phyloP scores from a whole-genome alignment of 2,888 invertebrate species.

The Torymus auratus region DNA sequence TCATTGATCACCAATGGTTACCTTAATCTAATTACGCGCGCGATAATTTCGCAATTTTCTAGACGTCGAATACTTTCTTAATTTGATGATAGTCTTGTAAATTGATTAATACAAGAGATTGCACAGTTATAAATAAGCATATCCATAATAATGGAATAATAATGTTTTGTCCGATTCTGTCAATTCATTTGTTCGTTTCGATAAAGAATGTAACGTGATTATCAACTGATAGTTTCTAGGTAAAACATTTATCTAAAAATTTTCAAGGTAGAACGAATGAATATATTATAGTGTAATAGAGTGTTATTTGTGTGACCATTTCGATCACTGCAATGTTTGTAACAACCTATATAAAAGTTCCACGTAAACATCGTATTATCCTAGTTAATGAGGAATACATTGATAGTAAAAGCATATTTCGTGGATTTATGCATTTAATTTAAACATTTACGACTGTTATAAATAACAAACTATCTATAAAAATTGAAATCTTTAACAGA shows the following conservation, averaged over 20 bases:
- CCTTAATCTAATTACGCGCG: conserved; percentile 24
- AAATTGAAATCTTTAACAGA: background rate
- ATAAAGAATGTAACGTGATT: conserved; percentile 2
- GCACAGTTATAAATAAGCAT: background rate
- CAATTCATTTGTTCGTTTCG: background rate
- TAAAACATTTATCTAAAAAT: background rate
- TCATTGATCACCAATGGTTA: conserved; percentile 40
- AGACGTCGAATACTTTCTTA: conserved; percentile 28
- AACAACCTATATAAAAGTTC: conserved; percentile 28
- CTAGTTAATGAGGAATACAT: background rate
- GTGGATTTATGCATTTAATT: background rate
- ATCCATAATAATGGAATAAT: background rate
- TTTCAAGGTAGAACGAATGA: background rate
- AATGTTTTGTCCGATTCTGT: background rate
- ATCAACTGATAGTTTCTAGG: conserved; percentile 13
- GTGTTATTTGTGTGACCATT: too few relatives aligned
- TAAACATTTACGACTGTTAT: background rate
- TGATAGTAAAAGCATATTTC: background rate
- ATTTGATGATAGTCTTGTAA: conserved; percentile 42
- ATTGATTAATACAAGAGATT: conserved; percentile 30
- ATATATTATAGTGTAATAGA: background rate
- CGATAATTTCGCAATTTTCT: background rate
- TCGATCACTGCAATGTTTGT: background rate
- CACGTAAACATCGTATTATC: conserved; percentile 15
- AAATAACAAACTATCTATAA: background rate